Evolutionary conservation across 2,797 vertebrate species (phyloP).

Genomic region (Hozukius guyotensis): DNA sequence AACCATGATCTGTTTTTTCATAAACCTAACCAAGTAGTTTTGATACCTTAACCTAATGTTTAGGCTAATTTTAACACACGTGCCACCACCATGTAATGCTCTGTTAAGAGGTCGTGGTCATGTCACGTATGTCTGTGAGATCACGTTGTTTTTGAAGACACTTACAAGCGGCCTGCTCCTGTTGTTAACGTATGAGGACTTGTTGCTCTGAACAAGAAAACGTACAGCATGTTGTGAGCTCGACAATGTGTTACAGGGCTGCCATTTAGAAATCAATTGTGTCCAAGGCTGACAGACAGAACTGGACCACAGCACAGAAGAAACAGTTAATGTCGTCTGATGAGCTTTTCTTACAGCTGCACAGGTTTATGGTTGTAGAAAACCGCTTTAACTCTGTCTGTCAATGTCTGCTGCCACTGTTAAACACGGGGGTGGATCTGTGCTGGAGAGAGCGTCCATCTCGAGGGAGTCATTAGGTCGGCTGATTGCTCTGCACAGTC

Average conservation of each 20-base stretch:
- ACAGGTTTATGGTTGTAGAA: conserved; percentile 3
- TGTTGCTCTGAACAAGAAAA: not conserved
- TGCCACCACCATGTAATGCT: not conserved
- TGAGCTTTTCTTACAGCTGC: not conserved
- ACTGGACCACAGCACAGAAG: not conserved
- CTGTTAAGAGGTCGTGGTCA: not conserved
- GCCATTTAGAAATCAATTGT: not conserved
- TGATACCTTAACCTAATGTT: not conserved
- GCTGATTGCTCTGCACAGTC: conserved; percentile 43
- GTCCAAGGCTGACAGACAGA: not conserved
- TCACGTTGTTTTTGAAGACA: not conserved
- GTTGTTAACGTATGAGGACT: not conserved
- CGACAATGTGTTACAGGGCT: not conserved
- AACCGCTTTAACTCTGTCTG: not conserved
- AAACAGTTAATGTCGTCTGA: not conserved
- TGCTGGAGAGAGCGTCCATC: conserved; percentile 18
- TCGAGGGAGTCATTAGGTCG: conserved; percentile 39
- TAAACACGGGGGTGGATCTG: conserved; percentile 22
- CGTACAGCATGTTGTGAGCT: not conserved
- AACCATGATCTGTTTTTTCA: not conserved
- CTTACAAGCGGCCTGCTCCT: not conserved
- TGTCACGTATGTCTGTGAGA: not conserved
- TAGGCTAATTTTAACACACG: not conserved
- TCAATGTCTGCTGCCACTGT: not conserved
- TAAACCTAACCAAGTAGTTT: not conserved